Evolutionary conservation across 2,888 invertebrate species (phyloP).

Genomic region (Amiota communis): DNA sequence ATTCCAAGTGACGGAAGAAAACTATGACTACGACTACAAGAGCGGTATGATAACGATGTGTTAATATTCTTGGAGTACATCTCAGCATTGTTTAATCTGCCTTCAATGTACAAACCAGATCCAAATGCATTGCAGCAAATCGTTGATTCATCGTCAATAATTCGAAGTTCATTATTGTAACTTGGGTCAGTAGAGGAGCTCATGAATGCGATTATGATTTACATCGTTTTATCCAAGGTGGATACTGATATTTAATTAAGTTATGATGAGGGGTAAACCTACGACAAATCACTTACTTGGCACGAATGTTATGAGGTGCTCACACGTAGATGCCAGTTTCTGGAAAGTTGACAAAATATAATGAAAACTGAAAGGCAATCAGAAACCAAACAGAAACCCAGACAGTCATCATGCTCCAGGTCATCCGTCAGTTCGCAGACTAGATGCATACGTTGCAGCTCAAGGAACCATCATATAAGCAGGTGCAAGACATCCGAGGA

Average conservation of each 20-base stretch:
- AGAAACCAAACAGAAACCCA: neutral
- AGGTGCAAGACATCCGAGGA: slow-evolving; percentile 1
- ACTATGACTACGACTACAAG: slow-evolving; percentile 16
- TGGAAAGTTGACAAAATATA: slow-evolving; percentile 11
- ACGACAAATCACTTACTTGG: slow-evolving; percentile 14
- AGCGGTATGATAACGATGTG: slow-evolving; percentile 27
- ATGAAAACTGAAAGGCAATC: neutral
- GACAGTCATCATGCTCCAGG: neutral
- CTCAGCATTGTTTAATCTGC: slow-evolving; percentile 7
- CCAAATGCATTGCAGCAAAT: neutral
- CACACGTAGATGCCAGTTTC: slow-evolving; percentile 28
- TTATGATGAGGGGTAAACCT: slow-evolving; percentile 10
- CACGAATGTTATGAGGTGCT: slow-evolving; percentile 27
- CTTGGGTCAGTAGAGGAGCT: too few species aligned
- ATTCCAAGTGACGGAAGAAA: slow-evolving; percentile 24
- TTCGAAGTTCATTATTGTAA: too few species aligned
- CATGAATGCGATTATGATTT: too few species aligned
- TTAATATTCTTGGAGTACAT: slow-evolving; percentile 30
- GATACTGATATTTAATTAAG: neutral
- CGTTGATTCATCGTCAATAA: neutral
- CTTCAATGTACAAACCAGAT: neutral
- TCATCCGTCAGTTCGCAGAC: neutral
- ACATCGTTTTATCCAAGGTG: slow-evolving; percentile 5
- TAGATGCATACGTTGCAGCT: neutral
- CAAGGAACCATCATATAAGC: neutral